Conservation (phyloP, 2,797 vertebrate species). For the Pteronotus mesoamericanus region DNA sequence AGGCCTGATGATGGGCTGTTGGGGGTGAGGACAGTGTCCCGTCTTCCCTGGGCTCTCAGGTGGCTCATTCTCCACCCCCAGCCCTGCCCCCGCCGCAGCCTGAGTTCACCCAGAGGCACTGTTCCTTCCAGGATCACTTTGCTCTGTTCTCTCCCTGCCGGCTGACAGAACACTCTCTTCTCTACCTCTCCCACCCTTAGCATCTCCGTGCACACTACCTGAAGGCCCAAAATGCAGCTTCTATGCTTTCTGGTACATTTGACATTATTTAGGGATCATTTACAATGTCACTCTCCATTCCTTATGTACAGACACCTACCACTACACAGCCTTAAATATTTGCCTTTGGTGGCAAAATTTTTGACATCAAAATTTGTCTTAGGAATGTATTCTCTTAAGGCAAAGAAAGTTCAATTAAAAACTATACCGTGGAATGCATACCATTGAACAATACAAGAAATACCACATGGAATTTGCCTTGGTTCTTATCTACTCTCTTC, state of each 20-base stretch:
- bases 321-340: background rate
- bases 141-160: background rate
- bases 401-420: background rate
- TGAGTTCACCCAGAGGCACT: background rate
- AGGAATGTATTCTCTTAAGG: background rate
- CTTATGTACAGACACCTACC: background rate
- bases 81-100: no score
- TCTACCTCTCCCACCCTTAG: background rate
- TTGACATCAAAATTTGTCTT: background rate
- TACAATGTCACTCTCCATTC: background rate
- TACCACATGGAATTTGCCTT: background rate
- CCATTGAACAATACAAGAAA: background rate
- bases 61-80: background rate
- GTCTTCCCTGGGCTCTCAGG: background rate
- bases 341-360: background rate
- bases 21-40: background rate
- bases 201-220: background rate
- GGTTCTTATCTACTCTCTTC: conserved; percentile 11
- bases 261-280: background rate
- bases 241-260: background rate
- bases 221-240: background rate
- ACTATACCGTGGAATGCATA: background rate
- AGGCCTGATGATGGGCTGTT: background rate
- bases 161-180: background rate
- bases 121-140: background rate